Conservation (phyloP, 2,888 invertebrate genomes). For the Glaucopsyche alexis region DNA sequence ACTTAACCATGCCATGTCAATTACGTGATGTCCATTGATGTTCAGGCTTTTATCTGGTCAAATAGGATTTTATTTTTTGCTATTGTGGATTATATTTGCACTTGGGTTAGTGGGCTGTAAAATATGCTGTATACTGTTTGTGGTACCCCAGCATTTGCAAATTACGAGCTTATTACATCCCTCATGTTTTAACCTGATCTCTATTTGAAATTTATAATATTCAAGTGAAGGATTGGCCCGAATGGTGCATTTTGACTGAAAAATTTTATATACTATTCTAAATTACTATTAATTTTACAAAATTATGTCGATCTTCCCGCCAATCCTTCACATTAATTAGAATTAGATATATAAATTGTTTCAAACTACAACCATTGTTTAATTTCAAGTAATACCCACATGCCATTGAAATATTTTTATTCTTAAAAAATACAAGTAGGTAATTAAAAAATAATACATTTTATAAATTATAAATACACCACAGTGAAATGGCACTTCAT, state of each 20-base stretch:
- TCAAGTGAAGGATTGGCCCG: slow-evolving; percentile 61
- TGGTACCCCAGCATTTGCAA: slow-evolving; percentile 45
- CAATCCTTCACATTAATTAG: slow-evolving; percentile 69
- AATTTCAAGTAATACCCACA: slow-evolving; percentile 38
- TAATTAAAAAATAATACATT: slow-evolving; percentile 46
- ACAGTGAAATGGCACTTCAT: slow-evolving; percentile 64
- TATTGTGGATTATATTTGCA: slow-evolving; percentile 71
- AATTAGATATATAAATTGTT: slow-evolving; percentile 71
- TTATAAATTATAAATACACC: slow-evolving; percentile 50
- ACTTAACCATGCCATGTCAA: slow-evolving; percentile 75
- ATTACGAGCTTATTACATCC: slow-evolving; percentile 60
- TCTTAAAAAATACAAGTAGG: slow-evolving; percentile 42
- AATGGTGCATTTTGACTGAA: slow-evolving; percentile 39
- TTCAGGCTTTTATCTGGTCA: slow-evolving; percentile 74
- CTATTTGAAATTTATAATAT: slow-evolving; percentile 71
- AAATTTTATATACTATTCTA: slow-evolving; percentile 34
- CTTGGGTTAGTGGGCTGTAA: slow-evolving; percentile 64
- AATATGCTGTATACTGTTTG: slow-evolving; percentile 44
- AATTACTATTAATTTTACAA: slow-evolving; percentile 33
- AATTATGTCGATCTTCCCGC: slow-evolving; percentile 38
- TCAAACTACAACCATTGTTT: slow-evolving; percentile 56
- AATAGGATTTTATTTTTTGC: slow-evolving; percentile 69
- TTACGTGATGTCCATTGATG: slow-evolving; percentile 73
- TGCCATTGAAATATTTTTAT: slow-evolving; percentile 40
- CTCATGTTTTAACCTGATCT: slow-evolving; percentile 59